Evolutionary conservation across 2,888 invertebrate species (phyloP).

Genomic region (Drosophila neotestacea): DNA sequence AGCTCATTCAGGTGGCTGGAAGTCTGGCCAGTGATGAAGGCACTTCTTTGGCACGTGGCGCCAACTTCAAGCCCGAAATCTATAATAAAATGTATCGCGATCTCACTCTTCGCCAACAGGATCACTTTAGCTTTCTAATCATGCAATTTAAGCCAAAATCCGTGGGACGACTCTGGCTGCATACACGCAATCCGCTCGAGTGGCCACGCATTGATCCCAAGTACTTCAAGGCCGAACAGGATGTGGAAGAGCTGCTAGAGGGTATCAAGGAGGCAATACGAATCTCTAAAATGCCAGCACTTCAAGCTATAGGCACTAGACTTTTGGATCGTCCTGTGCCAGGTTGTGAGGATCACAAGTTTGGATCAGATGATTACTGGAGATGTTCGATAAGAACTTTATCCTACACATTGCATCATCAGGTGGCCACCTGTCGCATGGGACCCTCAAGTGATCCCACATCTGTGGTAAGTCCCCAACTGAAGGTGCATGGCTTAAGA

Average conservation of each 20-base stretch:
- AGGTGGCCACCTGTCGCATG: slow-evolving; percentile 90
- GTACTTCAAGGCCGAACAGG: slow-evolving; percentile 86
- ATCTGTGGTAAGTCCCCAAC: slow-evolving; percentile 88
- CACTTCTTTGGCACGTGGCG: slow-evolving; percentile 86
- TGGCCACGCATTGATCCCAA: slow-evolving; percentile 88
- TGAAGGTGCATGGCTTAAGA: slow-evolving; percentile 88
- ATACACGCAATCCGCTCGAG: slow-evolving; percentile 87
- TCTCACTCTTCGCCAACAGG: slow-evolving; percentile 85
- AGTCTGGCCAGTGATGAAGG: slow-evolving; percentile 88
- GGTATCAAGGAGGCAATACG: slow-evolving; percentile 88
- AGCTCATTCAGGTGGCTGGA: slow-evolving; percentile 88
- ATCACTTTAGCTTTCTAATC: slow-evolving; percentile 88
- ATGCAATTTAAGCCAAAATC: slow-evolving; percentile 92
- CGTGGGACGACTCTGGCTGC: slow-evolving; percentile 89
- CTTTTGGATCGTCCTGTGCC: slow-evolving; percentile 86
- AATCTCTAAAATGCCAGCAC: slow-evolving; percentile 87
- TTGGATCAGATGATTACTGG: slow-evolving; percentile 89
- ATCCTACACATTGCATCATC: slow-evolving; percentile 88
- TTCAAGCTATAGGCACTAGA: slow-evolving; percentile 87
- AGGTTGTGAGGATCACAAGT: slow-evolving; percentile 86
- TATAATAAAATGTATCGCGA: slow-evolving; percentile 87
- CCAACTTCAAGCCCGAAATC: slow-evolving; percentile 87
- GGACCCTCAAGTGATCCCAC: slow-evolving; percentile 88
- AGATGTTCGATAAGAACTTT: slow-evolving; percentile 88
- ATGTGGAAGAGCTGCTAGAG: slow-evolving; percentile 86